Evolutionary conservation across 2,888 invertebrate species (phyloP).

Genomic region (Reticulitermes lucifugus): DNA sequence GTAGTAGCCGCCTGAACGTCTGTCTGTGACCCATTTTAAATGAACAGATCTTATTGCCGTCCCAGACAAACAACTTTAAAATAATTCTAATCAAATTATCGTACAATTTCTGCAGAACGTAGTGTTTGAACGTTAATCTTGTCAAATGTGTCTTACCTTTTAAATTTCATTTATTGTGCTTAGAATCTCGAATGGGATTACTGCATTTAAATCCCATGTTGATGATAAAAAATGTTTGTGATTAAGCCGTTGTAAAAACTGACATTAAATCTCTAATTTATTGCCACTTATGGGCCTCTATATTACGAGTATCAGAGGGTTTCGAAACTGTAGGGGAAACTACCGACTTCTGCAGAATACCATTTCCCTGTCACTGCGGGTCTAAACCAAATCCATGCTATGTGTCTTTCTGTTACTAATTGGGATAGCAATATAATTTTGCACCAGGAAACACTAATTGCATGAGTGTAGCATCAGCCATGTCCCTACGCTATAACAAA

Average conservation of each 20-base stretch:
- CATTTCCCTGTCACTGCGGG: background rate
- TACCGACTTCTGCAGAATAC: background rate
- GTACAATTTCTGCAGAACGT: background rate
- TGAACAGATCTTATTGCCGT: background rate
- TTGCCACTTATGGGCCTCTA: background rate
- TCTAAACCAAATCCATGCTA: background rate
- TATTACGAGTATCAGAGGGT: background rate
- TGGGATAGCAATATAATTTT: background rate
- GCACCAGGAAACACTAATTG: background rate
- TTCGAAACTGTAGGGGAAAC: background rate
- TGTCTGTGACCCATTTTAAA: background rate
- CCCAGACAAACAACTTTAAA: background rate
- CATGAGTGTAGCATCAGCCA: no score
- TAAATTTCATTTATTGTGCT: background rate
- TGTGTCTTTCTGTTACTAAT: background rate
- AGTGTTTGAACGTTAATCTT: background rate
- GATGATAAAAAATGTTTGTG: background rate
- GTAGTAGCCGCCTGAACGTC: no score
- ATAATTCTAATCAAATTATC: background rate
- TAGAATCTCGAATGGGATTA: background rate
- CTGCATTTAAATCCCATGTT: background rate
- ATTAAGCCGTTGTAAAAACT: background rate
- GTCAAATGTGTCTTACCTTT: background rate
- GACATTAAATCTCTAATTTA: background rate
- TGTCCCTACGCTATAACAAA: no score